These are phyloP conservation scores for Coilia nasus DNA, from an alignment of 2,797 vertebrate species.

Conservation along the genomic window DNA sequence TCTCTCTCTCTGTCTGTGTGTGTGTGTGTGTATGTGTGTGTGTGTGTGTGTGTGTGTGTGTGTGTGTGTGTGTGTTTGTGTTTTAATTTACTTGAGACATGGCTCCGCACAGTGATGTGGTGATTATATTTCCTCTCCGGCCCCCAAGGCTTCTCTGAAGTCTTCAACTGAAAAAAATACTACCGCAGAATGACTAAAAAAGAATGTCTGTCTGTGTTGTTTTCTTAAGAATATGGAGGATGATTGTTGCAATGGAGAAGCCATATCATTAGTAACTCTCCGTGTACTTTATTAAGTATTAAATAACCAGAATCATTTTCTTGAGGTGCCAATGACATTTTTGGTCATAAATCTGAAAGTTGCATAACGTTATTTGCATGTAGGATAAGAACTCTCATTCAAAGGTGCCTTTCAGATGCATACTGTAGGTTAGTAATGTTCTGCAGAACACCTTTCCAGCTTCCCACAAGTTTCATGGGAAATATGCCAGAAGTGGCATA, in stretches of 20 bases:
- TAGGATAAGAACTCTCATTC: not conserved
- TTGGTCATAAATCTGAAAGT: not conserved
- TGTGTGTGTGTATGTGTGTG: slow-evolving; percentile 30
- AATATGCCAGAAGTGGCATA: not conserved
- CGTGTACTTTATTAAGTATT: not conserved
- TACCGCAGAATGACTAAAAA: no score
- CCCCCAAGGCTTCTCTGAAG: no score
- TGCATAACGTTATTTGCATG: not conserved
- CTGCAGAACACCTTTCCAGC: not conserved
- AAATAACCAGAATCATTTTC: not conserved
- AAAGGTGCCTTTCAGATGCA: not conserved
- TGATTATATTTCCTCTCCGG: not conserved
- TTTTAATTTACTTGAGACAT: no score
- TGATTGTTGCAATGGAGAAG: no score
- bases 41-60: slow-evolving; percentile 65
- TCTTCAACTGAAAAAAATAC: no score
- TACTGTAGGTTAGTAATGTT: no score
- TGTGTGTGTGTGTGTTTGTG: no score
- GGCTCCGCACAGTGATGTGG: not conserved
- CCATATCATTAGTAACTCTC: no score
- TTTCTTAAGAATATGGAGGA: no score
- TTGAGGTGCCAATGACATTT: not conserved
- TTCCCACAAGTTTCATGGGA: not conserved
- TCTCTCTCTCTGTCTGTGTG: no score
- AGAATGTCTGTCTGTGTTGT: no score